Base-by-base conservation (phyloP, 2,888 invertebrate genomes). In the Sussaba pulchella region DNA sequence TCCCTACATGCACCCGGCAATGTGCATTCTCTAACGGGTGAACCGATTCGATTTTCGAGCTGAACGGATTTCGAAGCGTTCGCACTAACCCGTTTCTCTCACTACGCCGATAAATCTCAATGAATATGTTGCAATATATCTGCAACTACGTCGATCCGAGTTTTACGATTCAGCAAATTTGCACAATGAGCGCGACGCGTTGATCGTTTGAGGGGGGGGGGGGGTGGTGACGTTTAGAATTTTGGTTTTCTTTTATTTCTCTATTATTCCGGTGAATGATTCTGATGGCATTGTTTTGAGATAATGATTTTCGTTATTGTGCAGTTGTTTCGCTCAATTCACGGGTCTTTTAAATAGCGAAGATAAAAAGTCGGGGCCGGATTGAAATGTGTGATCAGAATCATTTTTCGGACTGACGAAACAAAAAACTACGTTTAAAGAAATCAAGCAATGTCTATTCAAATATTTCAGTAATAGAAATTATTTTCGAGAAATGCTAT, bases 41-140 rank as follows among this genome's bases (percentile, higher is more conserved):
- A 54, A 72, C 72, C 80, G 72, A 80, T 76, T 70, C 81, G 70
- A 81, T 81, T 77, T 81, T 81, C 81, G 36, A 74, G 66, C 63
- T 81, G 73, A 81, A 81, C 73, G 81, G 73, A 64, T 74, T 69
- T 74, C 70, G 76, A 73, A 74, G 64, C 70, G 70, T 77, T 70
- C 64, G 24, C 54, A 63, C 69, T 69, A 21, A 45, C 45, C 43
- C 39, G 19, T 39, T 67, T 66, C 73, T 57, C 54, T n/a, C 41
- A 52, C 17, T 61, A 17, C 17, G 52, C 54, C 76, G 69, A 81
- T 81, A 72, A 81, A 81, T 81, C 61, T 61, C 71, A 54, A 50
- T 67, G 73, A 77, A 81, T 77, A 63, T 69, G 61, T 69, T 43
- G 57, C 77, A 26, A 70, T 77, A 50, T 69, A 76, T 76, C 45